These are phyloP conservation scores for Saccostrea echinata DNA, from an alignment of 1,140 invertebrate species.

Conservation along the genomic window DNA sequence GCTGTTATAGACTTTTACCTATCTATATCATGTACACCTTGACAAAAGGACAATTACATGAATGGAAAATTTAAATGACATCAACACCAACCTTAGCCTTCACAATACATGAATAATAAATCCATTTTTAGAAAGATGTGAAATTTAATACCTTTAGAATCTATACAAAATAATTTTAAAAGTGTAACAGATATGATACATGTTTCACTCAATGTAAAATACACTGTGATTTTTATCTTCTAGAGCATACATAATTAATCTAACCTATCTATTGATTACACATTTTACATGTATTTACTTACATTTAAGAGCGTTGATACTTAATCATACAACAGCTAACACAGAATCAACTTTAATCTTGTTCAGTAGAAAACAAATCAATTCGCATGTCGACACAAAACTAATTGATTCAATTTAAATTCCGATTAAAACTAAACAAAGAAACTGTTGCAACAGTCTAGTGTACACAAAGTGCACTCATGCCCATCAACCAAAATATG, in stretches of 20 bases:
- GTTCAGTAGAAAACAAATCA: constrained; percentile 34
- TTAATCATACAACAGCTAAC: background rate
- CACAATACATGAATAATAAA: background rate
- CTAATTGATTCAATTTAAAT: constrained; percentile 26
- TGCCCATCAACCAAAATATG: constrained; percentile 30
- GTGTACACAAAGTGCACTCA: background rate
- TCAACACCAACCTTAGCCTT: background rate
- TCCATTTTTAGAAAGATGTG: background rate
- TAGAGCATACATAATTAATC: background rate
- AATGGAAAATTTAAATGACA: constrained; percentile 22
- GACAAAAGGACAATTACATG: background rate
- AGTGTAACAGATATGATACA: background rate
- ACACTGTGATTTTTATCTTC: background rate
- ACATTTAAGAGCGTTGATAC: constrained; percentile 20
- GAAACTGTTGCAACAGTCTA: background rate
- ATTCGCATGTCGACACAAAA: background rate
- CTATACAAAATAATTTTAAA: background rate
- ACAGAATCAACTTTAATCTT: constrained; percentile 26
- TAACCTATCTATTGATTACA: background rate
- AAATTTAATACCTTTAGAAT: background rate
- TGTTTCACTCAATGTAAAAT: background rate
- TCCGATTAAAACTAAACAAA: constrained; percentile 21
- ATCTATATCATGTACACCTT: constrained; percentile 21
- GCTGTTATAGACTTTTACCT: constrained; percentile 17
- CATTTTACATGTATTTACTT: constrained; percentile 3